Percentiles rank a stretch among this genome's conserved stretches.
phyloP scores from a whole-genome alignment of 2,888 invertebrate species.

The Orchesellides sinensis region DNA sequence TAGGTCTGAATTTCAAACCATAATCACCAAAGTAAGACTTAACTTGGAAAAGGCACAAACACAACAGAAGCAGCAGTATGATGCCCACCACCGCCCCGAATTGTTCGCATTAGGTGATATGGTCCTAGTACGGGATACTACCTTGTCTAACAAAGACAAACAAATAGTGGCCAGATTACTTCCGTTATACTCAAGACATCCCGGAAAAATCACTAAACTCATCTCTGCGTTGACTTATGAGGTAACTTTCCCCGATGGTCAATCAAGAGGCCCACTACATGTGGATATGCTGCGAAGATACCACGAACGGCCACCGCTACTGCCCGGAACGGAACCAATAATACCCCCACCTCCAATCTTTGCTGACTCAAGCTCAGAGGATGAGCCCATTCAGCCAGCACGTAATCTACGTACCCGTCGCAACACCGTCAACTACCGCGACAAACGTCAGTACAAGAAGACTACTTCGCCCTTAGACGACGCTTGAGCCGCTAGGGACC shows the following conservation, averaged over 20 bases:
- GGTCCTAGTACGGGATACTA: neutral
- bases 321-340: neutral
- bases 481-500: too few relatives aligned
- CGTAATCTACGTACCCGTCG: too few relatives aligned
- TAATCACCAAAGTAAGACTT: neutral
- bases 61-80: constrained; percentile 13
- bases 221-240: neutral
- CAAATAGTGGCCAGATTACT: constrained; percentile 1
- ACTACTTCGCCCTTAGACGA: too few relatives aligned
- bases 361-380: constrained; percentile 81
- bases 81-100: neutral
- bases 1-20: neutral
- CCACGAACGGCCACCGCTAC: neutral
- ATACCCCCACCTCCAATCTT: constrained; percentile 75
- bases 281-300: neutral
- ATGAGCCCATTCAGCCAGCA: constrained; percentile 76
- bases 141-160: neutral
- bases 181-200: neutral
- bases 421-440: too few relatives aligned
- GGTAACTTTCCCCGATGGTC: neutral
- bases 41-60: neutral
- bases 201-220: neutral
- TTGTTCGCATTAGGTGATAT: neutral
- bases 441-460: too few relatives aligned
- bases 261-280: neutral